Evolutionary conservation across 2,113 vertebrate genomes (phyloP), one percentile per base, ranked within the genome.

Genomic region (Vimba vimba): DNA sequence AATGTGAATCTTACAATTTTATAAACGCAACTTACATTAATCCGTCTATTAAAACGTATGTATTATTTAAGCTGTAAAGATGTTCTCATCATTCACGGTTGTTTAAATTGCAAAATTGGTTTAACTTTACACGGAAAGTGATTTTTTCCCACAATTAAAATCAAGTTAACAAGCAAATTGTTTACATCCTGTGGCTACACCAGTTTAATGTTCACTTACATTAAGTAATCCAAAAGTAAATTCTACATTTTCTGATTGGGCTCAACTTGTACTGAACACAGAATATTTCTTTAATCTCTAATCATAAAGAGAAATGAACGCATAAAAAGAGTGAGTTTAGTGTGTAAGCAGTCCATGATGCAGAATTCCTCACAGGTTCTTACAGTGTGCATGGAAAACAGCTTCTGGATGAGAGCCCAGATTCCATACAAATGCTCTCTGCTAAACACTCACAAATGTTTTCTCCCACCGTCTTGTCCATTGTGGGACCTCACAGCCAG

Each of bases 391-490:
- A 75, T 83, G 83, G 73, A 87, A 79, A 85, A 84, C 62, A 85
- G 82, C 12, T 69, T 66, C 75, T 90, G 89, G 87, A 91, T 30
- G 11, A 21, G 11, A 79, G 83, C 90, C 89, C 86, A 89, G 82
- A 91, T 90, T 89, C 89, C 87, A 87, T 73, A 73, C 84, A 88
- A 89, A 90, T 85, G 60, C 47, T 82, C 47, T 45, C 30, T 19
- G 36, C 50, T 85, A 84, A 86, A 89, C 88, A 85, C 86, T 82
- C 74, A 39, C 82, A 87, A 86, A 82, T 66, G 50, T 84, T 80
- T 57, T 88, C 85, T 88, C 59, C 57, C 43, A 76, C 13, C 76
- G 71, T 64, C 68, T 45, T 81, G 39, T 77, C 75, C 64, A 52
- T 82, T 82, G 82, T 82, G 82, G 50, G 82, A 82, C 19, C 64